Base-by-base conservation (phyloP, 2,113 vertebrate species). In the Gallinago undulata region DNA sequence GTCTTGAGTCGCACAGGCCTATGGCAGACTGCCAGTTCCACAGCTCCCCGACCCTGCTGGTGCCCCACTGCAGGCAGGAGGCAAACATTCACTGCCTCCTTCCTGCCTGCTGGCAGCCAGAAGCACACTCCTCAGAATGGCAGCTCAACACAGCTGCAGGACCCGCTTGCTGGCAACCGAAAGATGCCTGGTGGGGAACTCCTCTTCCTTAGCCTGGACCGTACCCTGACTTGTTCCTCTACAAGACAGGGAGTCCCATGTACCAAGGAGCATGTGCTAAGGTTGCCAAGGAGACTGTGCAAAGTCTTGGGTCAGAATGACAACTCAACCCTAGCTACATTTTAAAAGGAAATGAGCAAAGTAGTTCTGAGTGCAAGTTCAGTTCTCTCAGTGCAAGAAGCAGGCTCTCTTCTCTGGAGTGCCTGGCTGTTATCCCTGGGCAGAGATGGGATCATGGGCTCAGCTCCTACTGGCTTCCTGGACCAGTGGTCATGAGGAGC, bases 1-100 rank as follows among this genome's bases (percentile, higher is more conserved):
- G 10, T 7, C 31, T 47, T 0, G 0, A 37, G 60, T 4, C 43
- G 9, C 3, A 1, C 50, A 74, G 68, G 45, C 41, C 87, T 35
- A 12, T 1, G 3, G 37, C 63, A 24, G n/a, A 48, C 10, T 33
- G 37, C 14, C n/a, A 23, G 56, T 39, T n/a, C 16, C 53, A 30
- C 14, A 60, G 59, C 64, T n/a, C 60, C 41, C 35, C 47, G 7
- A 19, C 11, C 13, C 10, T 33, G 21, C 7, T 2, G 5, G 37
- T 28, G 41, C 9, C 53, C 48, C 8, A 2, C 47, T 51, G 35
- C 1, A 2, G 47, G 64, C 60, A 9, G 1, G 18, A 81, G 35
- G 43, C 67, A 37, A 39, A 4, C 48, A 23, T 48, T 59, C 33
- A 2, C 50, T 47, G 51, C 25, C 57, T 23, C 39, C 11, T 39